Evolutionary conservation across 2,797 vertebrate genomes (phyloP), one percentile per base, ranked within the genome.

Genomic region (Tokudaia muenninki): DNA sequence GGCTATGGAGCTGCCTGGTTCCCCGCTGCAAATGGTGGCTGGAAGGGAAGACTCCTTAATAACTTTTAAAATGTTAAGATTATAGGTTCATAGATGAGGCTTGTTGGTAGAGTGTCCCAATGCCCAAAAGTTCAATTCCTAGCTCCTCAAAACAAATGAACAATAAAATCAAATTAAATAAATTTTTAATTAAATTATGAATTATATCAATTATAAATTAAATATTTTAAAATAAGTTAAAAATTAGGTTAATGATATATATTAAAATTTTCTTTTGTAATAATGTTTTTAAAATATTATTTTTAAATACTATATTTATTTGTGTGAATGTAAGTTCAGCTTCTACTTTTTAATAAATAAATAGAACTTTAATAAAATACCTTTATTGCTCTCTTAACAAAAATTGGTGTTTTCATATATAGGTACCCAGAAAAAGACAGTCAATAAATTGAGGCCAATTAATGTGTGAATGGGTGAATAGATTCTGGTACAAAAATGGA

Each of bases 281-380:
- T 84, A 91, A 91, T 50, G 34, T 61, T 87, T 61, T 74, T 6
- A 84, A 91, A 74, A 61, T 61, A 6, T 44, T 4, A 3, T 63
- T 74, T 93, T 70, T 41, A 91, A 94, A 91, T 74, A 24, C 22
- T 34, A 4, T 6, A 41, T 61, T 92, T 92, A 47, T 93, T 90
- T 83, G 16, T 87, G 11, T 55, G 10, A 47, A 55, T 3, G 22
- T 11, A 63, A 41, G 6, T 3, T 81, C 19, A 74, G 21, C 21
- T 81, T 44, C 67, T 63, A 61, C n/a, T 37, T 50, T 91, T 88
- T 70, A 11, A 63, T 55, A 89, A 96, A 31, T 50, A 81, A 74
- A 82, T 72, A 65, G 29, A 11, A 67, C 29, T 92, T 17, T 80
- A 55, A 59, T 22, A 74, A 67, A n/a, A 63, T 44, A 84, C 9